These are phyloP conservation scores for Scolopax mira DNA, from an alignment of 2,113 vertebrate species.

Conservation along the genomic window DNA sequence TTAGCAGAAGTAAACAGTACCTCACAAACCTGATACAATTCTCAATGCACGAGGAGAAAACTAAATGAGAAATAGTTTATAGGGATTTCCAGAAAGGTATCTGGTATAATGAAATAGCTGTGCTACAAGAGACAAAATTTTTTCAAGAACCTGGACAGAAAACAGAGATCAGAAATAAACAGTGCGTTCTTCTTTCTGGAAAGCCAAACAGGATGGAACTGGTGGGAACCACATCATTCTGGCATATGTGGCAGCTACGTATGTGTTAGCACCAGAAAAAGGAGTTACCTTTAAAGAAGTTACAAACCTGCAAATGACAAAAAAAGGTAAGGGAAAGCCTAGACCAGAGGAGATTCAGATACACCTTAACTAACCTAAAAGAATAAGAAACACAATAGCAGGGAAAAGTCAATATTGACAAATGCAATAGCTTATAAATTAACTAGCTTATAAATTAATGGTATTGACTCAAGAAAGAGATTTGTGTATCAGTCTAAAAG, in stretches of 20 bases:
- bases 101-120: neutral
- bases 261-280: neutral
- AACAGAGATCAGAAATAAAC: neutral
- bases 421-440: neutral
- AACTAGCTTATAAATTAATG: slow-evolving; percentile 30
- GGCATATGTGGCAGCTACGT: neutral
- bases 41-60: neutral
- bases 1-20: neutral
- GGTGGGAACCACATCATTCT: neutral
- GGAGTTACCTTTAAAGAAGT: neutral
- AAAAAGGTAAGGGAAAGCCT: neutral
- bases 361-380: neutral
- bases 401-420: slow-evolving; percentile 51
- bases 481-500: neutral
- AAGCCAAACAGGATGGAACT: neutral
- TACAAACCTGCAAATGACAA: neutral
- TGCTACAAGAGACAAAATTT: neutral
- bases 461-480: slow-evolving; percentile 45
- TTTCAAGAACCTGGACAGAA: neutral
- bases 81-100: neutral
- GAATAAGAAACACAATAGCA: slow-evolving; percentile 13
- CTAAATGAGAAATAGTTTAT: neutral
- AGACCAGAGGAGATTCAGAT: neutral
- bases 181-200: neutral
- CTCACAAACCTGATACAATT: neutral